These are phyloP conservation scores for Garrulus glandarius DNA, from an alignment of 2,797 vertebrate species.

Conservation along the genomic window DNA sequence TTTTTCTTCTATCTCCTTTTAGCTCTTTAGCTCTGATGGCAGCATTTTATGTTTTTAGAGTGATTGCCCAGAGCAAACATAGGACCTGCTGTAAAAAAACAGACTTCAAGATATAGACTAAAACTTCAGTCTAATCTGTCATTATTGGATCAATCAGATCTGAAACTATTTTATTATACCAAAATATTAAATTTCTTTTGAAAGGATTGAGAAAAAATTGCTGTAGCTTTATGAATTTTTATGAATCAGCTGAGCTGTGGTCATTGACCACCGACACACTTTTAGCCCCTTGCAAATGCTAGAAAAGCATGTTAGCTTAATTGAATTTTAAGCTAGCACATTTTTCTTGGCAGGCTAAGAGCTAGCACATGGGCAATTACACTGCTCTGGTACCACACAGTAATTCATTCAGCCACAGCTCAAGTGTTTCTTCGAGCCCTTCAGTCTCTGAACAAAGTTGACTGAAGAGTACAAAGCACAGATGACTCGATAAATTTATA, in stretches of 20 bases:
- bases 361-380: not conserved
- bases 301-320: not conserved
- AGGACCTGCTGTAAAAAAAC: not conserved
- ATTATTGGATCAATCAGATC: not conserved
- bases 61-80: not conserved
- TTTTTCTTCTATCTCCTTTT: not conserved
- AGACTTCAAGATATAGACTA: not conserved
- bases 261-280: not conserved
- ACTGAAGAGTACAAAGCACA: not conserved
- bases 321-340: slow-evolving; percentile 11
- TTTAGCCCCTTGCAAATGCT: not conserved
- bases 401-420: not conserved
- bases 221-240: not conserved
- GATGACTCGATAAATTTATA: not conserved
- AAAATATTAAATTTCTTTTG: not conserved
- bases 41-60: not conserved
- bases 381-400: not conserved
- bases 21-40: not conserved
- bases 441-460: not conserved
- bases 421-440: not conserved
- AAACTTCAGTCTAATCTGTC: not conserved
- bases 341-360: not conserved
- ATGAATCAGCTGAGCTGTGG: not conserved
- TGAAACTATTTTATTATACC: not conserved
- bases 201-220: not conserved